Base-by-base conservation (phyloP, 2,797 vertebrate genomes). In the Eulemur coronatus region DNA sequence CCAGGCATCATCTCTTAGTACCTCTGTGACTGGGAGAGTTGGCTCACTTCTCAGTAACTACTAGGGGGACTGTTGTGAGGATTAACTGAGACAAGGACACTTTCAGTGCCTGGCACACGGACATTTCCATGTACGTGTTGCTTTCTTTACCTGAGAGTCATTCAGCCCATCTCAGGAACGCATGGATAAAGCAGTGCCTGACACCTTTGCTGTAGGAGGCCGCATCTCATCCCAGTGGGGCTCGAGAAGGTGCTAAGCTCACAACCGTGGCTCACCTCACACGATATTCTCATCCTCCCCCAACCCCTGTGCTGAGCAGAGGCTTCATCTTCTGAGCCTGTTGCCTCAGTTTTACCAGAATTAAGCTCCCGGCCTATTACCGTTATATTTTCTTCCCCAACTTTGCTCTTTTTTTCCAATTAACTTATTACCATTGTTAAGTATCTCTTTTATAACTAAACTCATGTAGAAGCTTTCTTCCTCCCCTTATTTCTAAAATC, bases 401-500 rank as follows among this genome's bases (percentile, higher is more conserved):
- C 38, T 76, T 87, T 13, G 10, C 0, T 38, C 80, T 61, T 70
- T 95, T 93, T 70, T 65, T 52, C n/a, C 55, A 15, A 38, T 38
- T 73, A 89, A 70, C 28, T n/a, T 65, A 38, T n/a, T 59, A 26
- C 10, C 18, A 4, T 78, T 48, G 35, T 81, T 24, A 63, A 78
- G 14, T 70, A 24, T 65, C 12, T 93, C 33, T 87, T 95, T 78
- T 72, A 24, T 38, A 72, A 4, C 17, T 50, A 78, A 88, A n/a
- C 69, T 8, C 30, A 30, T 78, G 88, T 95, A 65, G 61, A 90
- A 95, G 26, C 20, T 50, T 55, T 79, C 4, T 4, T 57, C 30
- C 15, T 67, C 28, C 43, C 46, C 35, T 75, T 80, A 38, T 48
- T 92, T 97, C 41, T 76, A 59, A 87, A 92, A 43, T 41, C 24